These are phyloP conservation scores for Nasonia vitripennis DNA, from an alignment of 1,140 invertebrate species.

Conservation along the genomic window DNA sequence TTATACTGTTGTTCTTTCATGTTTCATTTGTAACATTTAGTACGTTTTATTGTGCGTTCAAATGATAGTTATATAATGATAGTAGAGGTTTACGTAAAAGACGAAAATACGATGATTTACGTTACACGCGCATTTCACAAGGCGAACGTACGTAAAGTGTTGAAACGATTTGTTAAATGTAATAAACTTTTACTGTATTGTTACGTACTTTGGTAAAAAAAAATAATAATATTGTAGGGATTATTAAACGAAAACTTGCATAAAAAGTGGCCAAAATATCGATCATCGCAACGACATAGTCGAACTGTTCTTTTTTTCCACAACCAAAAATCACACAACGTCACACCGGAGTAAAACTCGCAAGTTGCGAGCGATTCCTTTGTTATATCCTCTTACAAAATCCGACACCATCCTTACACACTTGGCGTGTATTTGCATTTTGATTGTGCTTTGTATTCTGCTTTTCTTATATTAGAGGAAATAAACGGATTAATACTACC, in stretches of 20 bases:
- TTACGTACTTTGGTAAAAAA: constrained; percentile 52
- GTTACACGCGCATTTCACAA: constrained; percentile 48
- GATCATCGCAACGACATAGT: constrained; percentile 45
- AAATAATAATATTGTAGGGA: constrained; percentile 44
- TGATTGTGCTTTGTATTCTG: background rate
- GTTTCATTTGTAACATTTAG: constrained; percentile 51
- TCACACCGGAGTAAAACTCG: constrained; percentile 27
- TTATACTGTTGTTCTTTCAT: constrained; percentile 48
- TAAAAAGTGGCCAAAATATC: constrained; percentile 54
- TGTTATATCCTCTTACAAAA: constrained; percentile 15
- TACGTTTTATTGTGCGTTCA: constrained; percentile 46
- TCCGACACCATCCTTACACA: constrained; percentile 5
- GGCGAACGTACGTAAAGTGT: constrained; percentile 50
- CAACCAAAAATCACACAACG: constrained; percentile 34
- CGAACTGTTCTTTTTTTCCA: constrained; percentile 44
- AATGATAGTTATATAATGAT: constrained; percentile 8
- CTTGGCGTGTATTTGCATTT: background rate
- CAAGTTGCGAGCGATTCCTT: constrained; percentile 20
- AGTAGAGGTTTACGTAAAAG: constrained; percentile 43
- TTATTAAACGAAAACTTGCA: constrained; percentile 44
- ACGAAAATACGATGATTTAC: constrained; percentile 20
- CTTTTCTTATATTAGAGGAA: background rate
- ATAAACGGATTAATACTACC: background rate
- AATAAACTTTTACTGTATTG: constrained; percentile 53
- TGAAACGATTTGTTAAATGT: constrained; percentile 50